phyloP scores from a whole-genome alignment of 2,113 vertebrate genomes.

The Archocentrus centrarchus region DNA sequence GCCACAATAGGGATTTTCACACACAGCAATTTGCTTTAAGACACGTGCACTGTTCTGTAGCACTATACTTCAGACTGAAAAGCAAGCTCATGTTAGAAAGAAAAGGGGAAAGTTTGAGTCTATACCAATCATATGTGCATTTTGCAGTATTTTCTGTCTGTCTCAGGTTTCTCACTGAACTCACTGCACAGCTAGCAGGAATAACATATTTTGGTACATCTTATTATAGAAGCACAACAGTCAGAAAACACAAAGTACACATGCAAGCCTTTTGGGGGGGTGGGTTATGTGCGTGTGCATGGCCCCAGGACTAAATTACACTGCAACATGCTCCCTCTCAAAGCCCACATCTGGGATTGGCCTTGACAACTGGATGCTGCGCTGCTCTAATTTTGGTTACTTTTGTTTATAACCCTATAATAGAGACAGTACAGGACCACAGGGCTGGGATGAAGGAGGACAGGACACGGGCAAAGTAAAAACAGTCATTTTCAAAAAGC shows the following conservation, averaged over 20 bases:
- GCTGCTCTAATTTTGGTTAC: conserved; percentile 86
- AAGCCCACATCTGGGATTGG: conserved; percentile 83
- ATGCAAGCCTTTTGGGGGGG: conserved; percentile 33
- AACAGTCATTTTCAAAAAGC: conserved; percentile 53
- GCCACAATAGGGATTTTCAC: conserved; percentile 12
- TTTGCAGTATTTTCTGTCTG: neutral
- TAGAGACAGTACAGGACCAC: conserved; percentile 78
- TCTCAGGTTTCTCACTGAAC: conserved; percentile 10
- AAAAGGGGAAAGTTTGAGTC: neutral
- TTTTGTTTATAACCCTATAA: conserved; percentile 85
- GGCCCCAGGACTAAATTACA: conserved; percentile 74
- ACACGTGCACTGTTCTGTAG: no score
- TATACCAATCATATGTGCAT: neutral
- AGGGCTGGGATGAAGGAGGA: conserved; percentile 58
- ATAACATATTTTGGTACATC: conserved; percentile 5
- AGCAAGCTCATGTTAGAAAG: neutral
- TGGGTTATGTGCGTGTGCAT: conserved; percentile 47
- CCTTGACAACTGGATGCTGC: conserved; percentile 82
- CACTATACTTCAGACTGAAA: neutral
- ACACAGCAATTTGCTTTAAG: conserved; percentile 21
- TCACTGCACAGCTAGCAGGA: neutral
- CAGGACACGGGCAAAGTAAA: conserved; percentile 52
- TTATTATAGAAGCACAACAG: conserved; percentile 20
- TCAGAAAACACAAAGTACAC: conserved; percentile 33
- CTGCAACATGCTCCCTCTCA: conserved; percentile 80